Evolutionary conservation across 2,888 invertebrate species (phyloP).

Genomic region (Apotomis capreana): DNA sequence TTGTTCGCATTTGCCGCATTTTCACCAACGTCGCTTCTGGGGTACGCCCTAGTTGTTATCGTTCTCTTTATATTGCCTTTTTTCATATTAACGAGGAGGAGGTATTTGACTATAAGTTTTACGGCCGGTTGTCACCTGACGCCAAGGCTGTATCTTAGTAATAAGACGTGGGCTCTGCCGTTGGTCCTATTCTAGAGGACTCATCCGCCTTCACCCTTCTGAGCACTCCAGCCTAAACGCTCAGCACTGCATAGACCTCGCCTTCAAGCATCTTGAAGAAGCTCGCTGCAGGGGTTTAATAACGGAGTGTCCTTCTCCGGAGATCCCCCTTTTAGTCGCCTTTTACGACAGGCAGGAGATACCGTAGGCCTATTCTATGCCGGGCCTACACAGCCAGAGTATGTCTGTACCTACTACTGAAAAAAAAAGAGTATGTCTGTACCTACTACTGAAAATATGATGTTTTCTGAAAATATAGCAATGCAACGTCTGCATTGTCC

Average conservation of each 20-base stretch:
- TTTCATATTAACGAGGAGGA: background rate
- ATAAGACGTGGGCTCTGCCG: background rate
- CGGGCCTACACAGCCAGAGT: no score
- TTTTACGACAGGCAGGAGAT: no score
- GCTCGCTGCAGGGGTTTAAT: background rate
- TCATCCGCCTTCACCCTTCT: background rate
- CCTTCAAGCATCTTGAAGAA: background rate
- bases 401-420: no score
- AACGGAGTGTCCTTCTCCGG: background rate
- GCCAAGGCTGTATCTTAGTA: background rate
- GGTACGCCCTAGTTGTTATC: no score
- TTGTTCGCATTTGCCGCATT: background rate
- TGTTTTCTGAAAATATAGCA: no score
- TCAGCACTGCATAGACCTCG: background rate
- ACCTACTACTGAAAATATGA: no score
- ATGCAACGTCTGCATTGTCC: no score
- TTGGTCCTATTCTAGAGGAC: background rate
- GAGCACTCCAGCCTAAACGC: background rate
- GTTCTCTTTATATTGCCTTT: background rate
- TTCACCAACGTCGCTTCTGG: background rate
- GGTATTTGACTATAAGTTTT: background rate
- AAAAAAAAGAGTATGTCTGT: no score
- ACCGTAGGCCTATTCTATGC: no score
- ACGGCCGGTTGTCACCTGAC: slow-evolving; percentile 1
- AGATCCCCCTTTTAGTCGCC: no score